Conservation (phyloP, 2,113 vertebrate species). For the Phrynosoma blainvillii region DNA sequence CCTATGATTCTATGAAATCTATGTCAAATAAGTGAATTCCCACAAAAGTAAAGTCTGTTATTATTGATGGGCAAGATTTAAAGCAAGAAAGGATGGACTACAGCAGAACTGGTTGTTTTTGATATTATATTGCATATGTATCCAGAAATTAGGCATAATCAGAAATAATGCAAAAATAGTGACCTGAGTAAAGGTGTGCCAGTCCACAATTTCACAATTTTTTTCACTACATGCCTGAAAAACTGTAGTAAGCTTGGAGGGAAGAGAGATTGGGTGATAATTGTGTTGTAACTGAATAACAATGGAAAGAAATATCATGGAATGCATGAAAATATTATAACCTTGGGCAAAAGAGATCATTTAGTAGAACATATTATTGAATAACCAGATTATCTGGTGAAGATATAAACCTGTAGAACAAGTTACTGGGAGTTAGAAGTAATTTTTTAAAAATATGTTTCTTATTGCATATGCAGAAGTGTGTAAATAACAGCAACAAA, state of each 20-base stretch:
- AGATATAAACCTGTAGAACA: constrained; percentile 61
- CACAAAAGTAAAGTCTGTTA: not conserved
- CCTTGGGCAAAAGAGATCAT: constrained; percentile 63
- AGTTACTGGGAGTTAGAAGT: constrained; percentile 61
- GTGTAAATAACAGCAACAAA: constrained; percentile 55
- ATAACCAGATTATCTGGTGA: constrained; percentile 69
- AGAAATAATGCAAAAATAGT: not conserved
- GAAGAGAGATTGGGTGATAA: not conserved
- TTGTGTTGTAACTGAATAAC: not conserved
- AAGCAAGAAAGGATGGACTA: not conserved
- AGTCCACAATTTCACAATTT: constrained; percentile 26
- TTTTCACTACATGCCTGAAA: not conserved
- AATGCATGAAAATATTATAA: constrained; percentile 56
- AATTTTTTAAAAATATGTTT: constrained; percentile 55
- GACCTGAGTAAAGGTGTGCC: not conserved
- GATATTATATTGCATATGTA: not conserved
- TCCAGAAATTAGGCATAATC: not conserved
- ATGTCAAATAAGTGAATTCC: not conserved
- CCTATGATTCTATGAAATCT: not conserved
- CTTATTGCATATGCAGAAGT: constrained; percentile 65
- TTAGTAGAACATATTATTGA: constrained; percentile 55
- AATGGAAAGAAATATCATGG: constrained; percentile 40
- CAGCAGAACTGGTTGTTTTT: not conserved
- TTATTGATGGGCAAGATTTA: not conserved
- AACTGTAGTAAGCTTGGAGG: not conserved